Conservation (phyloP, 1,140 invertebrate species). For the Pseudomyrmex concolor region DNA sequence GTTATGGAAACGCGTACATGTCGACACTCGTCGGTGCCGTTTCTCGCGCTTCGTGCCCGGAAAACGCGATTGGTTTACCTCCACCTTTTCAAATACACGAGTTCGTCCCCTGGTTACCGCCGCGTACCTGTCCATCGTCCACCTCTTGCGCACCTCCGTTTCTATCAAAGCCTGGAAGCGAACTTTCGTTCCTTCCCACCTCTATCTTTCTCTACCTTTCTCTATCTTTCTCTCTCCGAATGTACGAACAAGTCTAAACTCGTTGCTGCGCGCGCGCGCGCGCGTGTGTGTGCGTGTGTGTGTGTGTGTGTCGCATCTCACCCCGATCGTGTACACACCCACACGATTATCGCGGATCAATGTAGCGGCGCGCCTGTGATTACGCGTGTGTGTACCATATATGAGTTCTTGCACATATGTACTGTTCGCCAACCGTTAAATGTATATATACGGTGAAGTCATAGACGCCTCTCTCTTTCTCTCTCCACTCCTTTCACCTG, state of each 20-base stretch:
- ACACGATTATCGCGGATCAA: conserved; percentile 52
- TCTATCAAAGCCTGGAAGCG: background rate
- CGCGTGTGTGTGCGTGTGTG: background rate
- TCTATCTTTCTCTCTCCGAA: background rate
- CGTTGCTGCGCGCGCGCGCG: background rate
- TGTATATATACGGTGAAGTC: conserved; percentile 33
- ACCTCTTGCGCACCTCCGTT: background rate
- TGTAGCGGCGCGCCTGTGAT: conserved; percentile 26
- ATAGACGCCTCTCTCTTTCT: background rate
- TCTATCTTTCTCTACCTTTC: too few species aligned
- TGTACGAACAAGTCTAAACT: conserved; percentile 39
- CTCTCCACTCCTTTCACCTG: background rate
- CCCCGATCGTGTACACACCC: conserved; percentile 12
- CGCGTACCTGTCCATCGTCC: conserved; percentile 23
- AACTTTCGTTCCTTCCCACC: background rate
- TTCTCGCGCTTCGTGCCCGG: conserved; percentile 48
- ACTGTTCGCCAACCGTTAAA: conserved; percentile 37
- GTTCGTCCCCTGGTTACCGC: background rate
- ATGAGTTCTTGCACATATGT: conserved; percentile 25
- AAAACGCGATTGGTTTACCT: conserved; percentile 61
- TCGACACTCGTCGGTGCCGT: conserved; percentile 24
- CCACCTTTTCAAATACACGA: conserved; percentile 34
- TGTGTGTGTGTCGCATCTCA: background rate
- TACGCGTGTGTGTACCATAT: conserved; percentile 29
- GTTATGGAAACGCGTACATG: conserved; percentile 60